Conservation (phyloP, 2,797 vertebrate genomes). For the Paedocypris micromegethes region DNA sequence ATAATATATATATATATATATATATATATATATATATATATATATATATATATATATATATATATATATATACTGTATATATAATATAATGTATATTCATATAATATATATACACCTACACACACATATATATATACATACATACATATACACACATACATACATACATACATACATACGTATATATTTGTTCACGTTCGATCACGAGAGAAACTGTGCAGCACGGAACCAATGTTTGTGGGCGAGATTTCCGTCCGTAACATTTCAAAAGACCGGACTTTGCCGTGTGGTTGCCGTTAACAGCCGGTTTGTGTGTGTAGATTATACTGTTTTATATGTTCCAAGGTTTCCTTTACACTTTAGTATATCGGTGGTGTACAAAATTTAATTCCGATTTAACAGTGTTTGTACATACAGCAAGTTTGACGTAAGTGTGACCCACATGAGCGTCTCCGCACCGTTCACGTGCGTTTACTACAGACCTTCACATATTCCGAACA, state of each 20-base stretch:
- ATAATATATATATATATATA: too few species aligned
- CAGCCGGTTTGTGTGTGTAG: slow-evolving; percentile 21
- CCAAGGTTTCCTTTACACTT: background rate
- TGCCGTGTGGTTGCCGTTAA: slow-evolving; percentile 57
- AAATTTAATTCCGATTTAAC: background rate
- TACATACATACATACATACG: too few species aligned
- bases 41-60: too few species aligned
- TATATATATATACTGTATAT: too few species aligned
- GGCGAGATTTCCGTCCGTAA: slow-evolving; percentile 50
- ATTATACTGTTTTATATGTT: background rate
- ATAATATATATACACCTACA: too few species aligned
- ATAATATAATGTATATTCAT: too few species aligned
- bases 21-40: too few species aligned
- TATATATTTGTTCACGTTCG: too few species aligned
- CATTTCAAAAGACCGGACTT: slow-evolving; percentile 44
- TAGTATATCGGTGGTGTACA: background rate
- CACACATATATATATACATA: too few species aligned
- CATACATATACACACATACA: too few species aligned
- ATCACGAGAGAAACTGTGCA: background rate
- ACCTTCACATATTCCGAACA: background rate
- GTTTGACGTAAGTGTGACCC: background rate
- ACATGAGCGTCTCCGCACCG: slow-evolving; percentile 7
- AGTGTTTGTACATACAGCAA: background rate
- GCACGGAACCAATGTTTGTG: slow-evolving; percentile 53
- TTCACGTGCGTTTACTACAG: slow-evolving; percentile 1